These are phyloP conservation scores for Corythornis madagascariensis DNA, from an alignment of 2,113 vertebrate genomes.

Conservation along the genomic window DNA sequence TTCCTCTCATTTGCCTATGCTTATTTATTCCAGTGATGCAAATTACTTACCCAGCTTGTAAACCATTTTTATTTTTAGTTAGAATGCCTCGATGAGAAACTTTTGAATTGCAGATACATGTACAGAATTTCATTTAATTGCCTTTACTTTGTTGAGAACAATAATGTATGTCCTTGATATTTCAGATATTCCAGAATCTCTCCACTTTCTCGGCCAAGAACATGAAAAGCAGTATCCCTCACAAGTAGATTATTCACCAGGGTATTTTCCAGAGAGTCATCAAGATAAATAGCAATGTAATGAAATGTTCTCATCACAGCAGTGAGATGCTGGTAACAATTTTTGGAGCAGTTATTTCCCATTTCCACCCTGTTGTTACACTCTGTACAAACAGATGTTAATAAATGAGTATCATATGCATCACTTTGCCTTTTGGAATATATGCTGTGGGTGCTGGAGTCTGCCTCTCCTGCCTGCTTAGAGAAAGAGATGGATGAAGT, in stretches of 20 bases:
- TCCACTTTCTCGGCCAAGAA: neutral
- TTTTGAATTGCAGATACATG: neutral
- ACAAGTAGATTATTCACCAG: neutral
- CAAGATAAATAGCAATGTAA: neutral
- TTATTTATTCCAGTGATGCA: neutral
- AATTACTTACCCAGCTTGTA: neutral
- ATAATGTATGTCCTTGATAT: neutral
- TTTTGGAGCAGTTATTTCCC: neutral
- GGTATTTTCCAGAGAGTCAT: neutral
- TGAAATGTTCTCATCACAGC: neutral
- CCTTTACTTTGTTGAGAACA: neutral
- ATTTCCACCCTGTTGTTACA: neutral
- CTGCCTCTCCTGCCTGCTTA: neutral
- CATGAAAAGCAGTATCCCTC: neutral
- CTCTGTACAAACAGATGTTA: neutral
- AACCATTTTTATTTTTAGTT: neutral
- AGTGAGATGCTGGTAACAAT: neutral
- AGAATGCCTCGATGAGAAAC: neutral
- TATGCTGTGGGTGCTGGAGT: neutral
- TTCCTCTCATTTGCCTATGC: neutral
- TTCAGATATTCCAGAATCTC: neutral
- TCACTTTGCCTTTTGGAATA: neutral
- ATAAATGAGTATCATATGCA: rapidly evolving
- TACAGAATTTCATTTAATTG: neutral
- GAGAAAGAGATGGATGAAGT: no score